Base-by-base conservation (phyloP, 1,140 invertebrate species). In the Drosophila sucinea region DNA sequence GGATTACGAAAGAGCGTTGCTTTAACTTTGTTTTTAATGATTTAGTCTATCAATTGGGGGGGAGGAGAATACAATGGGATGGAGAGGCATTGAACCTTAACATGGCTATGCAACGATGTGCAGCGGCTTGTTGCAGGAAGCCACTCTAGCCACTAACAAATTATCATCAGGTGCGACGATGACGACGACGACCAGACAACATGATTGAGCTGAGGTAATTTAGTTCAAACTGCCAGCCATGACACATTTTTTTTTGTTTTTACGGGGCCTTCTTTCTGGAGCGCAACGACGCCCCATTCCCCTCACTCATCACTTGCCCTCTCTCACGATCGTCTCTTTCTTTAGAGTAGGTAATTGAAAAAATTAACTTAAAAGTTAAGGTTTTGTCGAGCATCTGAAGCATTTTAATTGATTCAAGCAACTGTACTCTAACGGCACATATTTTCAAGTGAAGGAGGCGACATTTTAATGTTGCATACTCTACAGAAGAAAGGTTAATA, bases 111-210 rank as follows among this genome's bases (percentile, higher is more conserved):
- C 84, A 84, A 77, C 81, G 84, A 87, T 87, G 83, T 87, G 83
- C 83, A 87, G 70, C 83, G 79, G 83, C 83, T 89, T 87, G 83
- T 89, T 87, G 83, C 83, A 89, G 84, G 79, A 84, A 84, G 57
- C 25, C 25, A 40, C 64, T 17, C 17, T 10, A 60, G 71, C 64
- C 67, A 73, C 82, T 79, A 86, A 87, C 83, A 87, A 87, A 89
- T 87, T 87, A 83, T 84, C 80, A 82, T 89, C 83, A 89, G 79
- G 84, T 89, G 83, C 79, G 79, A 82, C 67, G 67, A 68, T 67
- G 54, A 70, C 67, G 71, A 68, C 70, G 54, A 70, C 55, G 68
- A 64, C 60, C 68, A 81, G 44, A 51, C 56, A 58, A 58, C 56
- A 71, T 86, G 83, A 87, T 86, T 86, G 71, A 79, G 79, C 60